Percentiles rank a stretch among this genome's conserved stretches.
Evolutionary conservation across 2,888 invertebrate species (phyloP).

Genomic region (Ophioninae sp.): DNA sequence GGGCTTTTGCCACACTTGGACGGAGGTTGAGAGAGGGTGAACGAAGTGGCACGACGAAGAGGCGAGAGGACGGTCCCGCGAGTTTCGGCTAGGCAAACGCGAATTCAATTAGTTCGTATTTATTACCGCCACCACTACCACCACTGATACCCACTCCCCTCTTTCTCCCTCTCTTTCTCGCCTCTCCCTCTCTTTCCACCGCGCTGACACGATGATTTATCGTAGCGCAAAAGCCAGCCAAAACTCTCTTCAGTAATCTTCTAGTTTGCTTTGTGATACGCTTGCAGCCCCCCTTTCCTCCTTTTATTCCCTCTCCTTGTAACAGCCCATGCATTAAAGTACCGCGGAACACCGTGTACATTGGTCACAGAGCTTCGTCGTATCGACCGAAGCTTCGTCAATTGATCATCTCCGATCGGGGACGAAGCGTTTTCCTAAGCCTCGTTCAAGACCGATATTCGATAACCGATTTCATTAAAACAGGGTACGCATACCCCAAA

Average conservation of each 20-base stretch:
- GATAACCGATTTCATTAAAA: conserved; percentile 57
- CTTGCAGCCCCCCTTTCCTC: background rate
- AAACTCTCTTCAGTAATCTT: conserved; percentile 70
- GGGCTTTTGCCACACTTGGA: conserved; percentile 48
- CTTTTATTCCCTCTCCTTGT: conserved; percentile 8
- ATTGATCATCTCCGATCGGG: conserved; percentile 54
- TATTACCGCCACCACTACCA: conserved; percentile 69
- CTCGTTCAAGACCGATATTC: conserved; percentile 46
- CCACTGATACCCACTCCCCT: conserved; percentile 26
- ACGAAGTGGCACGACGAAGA: conserved; percentile 41
- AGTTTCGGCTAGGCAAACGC: conserved; percentile 73
- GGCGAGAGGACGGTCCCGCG: conserved; percentile 64
- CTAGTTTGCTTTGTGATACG: conserved; percentile 63
- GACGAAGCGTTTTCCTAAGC: conserved; percentile 25
- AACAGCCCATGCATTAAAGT: conserved; percentile 36
- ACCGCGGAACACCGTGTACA: conserved; percentile 12
- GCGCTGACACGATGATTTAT: conserved; percentile 71
- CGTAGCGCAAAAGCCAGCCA: conserved; percentile 34
- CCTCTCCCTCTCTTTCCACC: conserved; percentile 11
- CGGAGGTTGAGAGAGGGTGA: conserved; percentile 56
- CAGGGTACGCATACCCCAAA: conserved; percentile 18
- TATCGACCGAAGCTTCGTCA: conserved; percentile 42
- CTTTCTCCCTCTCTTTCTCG: too few relatives aligned
- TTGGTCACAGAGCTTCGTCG: conserved; percentile 31
- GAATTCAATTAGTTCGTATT: conserved; percentile 78